Base-by-base conservation (phyloP, 2,888 invertebrate genomes). In the Lasiommata megera region DNA sequence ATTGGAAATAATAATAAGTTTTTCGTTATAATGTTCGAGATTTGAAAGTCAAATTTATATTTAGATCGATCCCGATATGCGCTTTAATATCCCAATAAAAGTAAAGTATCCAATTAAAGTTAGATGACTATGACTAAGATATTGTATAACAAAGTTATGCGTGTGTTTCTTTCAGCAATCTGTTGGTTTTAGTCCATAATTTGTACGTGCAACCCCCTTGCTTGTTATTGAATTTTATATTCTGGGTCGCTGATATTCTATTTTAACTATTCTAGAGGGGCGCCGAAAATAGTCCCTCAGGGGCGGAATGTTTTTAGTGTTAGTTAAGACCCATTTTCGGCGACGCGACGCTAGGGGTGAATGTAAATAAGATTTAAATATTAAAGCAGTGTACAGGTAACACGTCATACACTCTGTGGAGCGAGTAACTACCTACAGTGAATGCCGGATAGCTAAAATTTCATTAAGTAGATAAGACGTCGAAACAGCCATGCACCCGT, bases 361-460 rank as follows among this genome's bases (percentile, higher is more conserved):
- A 88, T 87, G 83, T 82, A 84, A 86, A 88, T 80, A 86, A 77
- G 80, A 77, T 82, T 82, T 86, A 80, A 86, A 88, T 86, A 82
- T 86, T 85, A 81, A 81, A 88, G 74, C 67, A 72, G 74, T 52
- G 47, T 43, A 54, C 53, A 60, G 68, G 64, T 62, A 67, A 65
- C 66, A 65, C 48, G 28, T 52, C 31, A 63, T 67, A 67, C 62
- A 69, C 67, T 46, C 43, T 47, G 38, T 37, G 14, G 14, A 14
- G 12, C 6, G 14, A 14, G 7, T 8, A 0, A 46, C 28, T 44
- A 7, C 12, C 16, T 31, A 56, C 40, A 41, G 51, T 43, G 46
- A 43, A 44, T 56, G 36, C 52, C 56, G 46, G 62, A 50, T 14
- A 14, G 52, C 37, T 54, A 40, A 17, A 59, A 54, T 48, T 43